Evolutionary conservation across 2,888 invertebrate genomes (phyloP).

Genomic region (Lasioglossum morio): DNA sequence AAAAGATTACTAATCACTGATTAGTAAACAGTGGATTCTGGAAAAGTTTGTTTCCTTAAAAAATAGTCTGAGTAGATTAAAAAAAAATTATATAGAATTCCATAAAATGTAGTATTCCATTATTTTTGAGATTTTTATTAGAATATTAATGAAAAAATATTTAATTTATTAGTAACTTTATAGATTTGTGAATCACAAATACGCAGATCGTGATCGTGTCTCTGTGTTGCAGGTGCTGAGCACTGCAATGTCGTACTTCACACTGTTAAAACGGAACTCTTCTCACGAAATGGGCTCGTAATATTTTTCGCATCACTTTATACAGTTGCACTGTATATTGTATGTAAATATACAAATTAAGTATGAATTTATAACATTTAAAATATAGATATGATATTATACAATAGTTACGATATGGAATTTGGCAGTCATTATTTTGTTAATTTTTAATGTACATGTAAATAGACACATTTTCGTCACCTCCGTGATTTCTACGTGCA

Average conservation of each 20-base stretch:
- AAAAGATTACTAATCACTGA: background rate
- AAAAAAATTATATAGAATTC: too few relatives aligned
- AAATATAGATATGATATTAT: background rate
- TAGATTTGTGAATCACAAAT: background rate
- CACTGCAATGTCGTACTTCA: slow-evolving; percentile 65
- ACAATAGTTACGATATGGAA: too few relatives aligned
- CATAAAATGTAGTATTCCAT: background rate
- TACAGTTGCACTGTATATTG: background rate
- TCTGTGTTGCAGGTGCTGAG: slow-evolving; percentile 60
- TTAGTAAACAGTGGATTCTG: background rate
- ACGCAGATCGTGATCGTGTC: background rate
- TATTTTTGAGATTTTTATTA: background rate
- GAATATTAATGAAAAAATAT: too few relatives aligned
- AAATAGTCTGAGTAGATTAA: background rate
- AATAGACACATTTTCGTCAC: background rate
- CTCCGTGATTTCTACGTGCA: background rate
- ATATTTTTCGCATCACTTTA: background rate
- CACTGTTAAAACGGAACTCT: background rate
- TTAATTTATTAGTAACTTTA: background rate
- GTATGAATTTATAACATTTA: background rate
- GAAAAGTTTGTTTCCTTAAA: background rate
- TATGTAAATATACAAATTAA: background rate
- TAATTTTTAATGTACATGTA: too few relatives aligned
- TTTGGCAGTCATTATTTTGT: background rate
- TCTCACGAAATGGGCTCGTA: background rate